Conservation (phyloP, 2,888 invertebrate species). For the Poecilus cupreus region DNA sequence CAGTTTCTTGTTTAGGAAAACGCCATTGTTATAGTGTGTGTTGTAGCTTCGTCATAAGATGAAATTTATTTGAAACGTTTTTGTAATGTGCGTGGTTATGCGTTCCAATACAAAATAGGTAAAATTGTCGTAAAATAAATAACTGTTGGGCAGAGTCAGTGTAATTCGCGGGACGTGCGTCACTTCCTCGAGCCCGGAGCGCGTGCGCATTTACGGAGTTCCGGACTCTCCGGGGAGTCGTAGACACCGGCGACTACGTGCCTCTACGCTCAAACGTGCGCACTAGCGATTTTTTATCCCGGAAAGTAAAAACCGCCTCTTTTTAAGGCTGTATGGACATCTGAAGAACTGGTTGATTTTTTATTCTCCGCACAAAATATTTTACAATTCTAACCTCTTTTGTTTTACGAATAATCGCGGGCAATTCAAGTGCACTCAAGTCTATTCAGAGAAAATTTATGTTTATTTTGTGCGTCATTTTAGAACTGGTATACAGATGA, state of each 20-base stretch:
- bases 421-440: slow-evolving; percentile 22
- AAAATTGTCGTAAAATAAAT: slow-evolving; percentile 14
- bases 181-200: slow-evolving; percentile 1
- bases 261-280: not conserved
- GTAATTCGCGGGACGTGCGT: not conserved
- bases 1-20: not conserved
- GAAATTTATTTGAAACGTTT: slow-evolving; percentile 19
- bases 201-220: slow-evolving; percentile 23
- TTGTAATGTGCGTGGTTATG: slow-evolving; percentile 1
- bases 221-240: slow-evolving; percentile 29
- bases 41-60: not conserved
- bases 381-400: slow-evolving; percentile 38
- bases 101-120: not conserved
- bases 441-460: slow-evolving; percentile 6
- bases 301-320: slow-evolving; percentile 20
- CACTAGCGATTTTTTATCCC: slow-evolving; percentile 11
- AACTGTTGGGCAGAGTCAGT: not conserved
- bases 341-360: slow-evolving; percentile 10
- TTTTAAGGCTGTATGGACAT: not conserved
- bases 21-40: not conserved
- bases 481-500: slow-evolving; percentile 23
- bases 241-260: slow-evolving; percentile 33
- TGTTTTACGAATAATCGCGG: slow-evolving; percentile 19
- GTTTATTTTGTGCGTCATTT: slow-evolving; percentile 38
- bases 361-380: slow-evolving; percentile 20